Base-by-base conservation (phyloP, 1,140 invertebrate genomes). In the Drosophila hydei region DNA sequence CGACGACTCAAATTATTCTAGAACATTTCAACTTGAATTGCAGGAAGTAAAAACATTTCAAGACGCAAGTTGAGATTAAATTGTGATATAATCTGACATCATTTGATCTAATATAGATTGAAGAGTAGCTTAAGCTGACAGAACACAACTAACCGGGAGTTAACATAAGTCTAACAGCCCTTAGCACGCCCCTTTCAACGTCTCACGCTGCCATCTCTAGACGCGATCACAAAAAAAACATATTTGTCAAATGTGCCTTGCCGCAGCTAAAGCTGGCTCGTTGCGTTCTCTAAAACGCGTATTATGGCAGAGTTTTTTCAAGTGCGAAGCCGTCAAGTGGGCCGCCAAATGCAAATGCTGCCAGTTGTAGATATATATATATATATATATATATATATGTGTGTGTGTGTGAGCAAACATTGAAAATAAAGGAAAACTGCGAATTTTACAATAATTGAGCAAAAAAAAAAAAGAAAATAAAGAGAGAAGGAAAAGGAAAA, bases 341-440 rank as follows among this genome's bases (percentile, higher is more conserved):
- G 45, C 40, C 65, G 51, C 43, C 64, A 72, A 83, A 83, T 75
- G 77, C 77, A 83, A 83, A 83, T 83, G 75, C 61, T 65, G 79
- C 65, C 64, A 62, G 60, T 43, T n/a, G n/a, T n/a, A n/a, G n/a
- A n/a, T n/a, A n/a, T n/a, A n/a, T n/a, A n/a, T n/a, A n/a, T n/a
- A n/a, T n/a, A n/a, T n/a, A n/a, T n/a, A n/a, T n/a, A n/a, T n/a
- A n/a, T n/a, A n/a, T n/a, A n/a, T n/a, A n/a, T n/a, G n/a, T n/a
- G 36, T 16, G 4, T 33, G 25, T 38, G 33, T 21, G 51, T 36
- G 27, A 42, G 16, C 16, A 23, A 42, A 59, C 45, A 59, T 51
- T 43, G 19, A 33, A 21, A 60, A 25, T 33, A 18, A 54, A 64
- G 21, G 47, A 38, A 21, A 51, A 51, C 36, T 43, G 55, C 69